Base-by-base conservation (phyloP, 2,888 invertebrate species). In the Venusia cambrica region DNA sequence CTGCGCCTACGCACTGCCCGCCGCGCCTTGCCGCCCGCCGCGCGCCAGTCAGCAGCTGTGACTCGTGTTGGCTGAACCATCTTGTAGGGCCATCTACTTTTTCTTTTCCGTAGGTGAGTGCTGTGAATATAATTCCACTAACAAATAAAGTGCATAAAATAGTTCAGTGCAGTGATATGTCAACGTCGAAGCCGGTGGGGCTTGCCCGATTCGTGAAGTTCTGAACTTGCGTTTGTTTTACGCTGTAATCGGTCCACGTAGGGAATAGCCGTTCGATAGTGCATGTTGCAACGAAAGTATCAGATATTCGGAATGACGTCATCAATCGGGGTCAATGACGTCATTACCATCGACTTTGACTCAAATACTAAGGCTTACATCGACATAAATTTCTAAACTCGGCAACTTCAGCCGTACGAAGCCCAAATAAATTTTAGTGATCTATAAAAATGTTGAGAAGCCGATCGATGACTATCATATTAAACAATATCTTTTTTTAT, bases 41-140 rank as follows among this genome's bases (percentile, higher is more conserved):
- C 64, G 62, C 73, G 60, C 77, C 80, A 84, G 81, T 87, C 85
- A 87, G 85, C 83, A 78, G 74, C 79, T 81, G 88, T 80, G 83
- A 61, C 84, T 85, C 84, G 85, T 81, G 87, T 84, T 84, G 87
- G 89, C 89, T 92, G 91, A 92, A 92, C 91, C 87, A 87, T 85
- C 87, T 63, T 59, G 61, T 83, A 84, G 87, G 84, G 85, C 87
- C 84, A 80, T 75, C 83, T 66, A 72, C 78, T 80, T 80, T 84
- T 69, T 79, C 75, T 73, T 73, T 80, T 55, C 66, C 69, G 69
- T 85, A 81, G 87, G 87, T 87, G 84, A 87, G 85, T 85, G 66
- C 57, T 60, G 56, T 56, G 58, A 52, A 41, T 45, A 52, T 52
- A 46, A 48, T 59, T 57, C 42, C 65, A 68, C 61, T 65, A 70